Evolutionary conservation across 2,797 vertebrate species (phyloP).

Genomic region (Hoplostethus mediterraneus): DNA sequence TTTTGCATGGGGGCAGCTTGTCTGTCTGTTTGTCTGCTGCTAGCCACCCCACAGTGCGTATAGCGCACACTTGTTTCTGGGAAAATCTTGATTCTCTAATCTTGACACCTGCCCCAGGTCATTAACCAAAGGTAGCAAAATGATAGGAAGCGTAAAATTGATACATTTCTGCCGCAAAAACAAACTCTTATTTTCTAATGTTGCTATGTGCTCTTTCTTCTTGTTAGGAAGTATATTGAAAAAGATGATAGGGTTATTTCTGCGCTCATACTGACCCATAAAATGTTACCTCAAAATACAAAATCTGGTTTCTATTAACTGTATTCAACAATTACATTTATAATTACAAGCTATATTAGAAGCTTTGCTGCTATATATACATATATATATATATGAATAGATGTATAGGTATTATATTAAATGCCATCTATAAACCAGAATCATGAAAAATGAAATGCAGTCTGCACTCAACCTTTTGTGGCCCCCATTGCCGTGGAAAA

Average conservation of each 20-base stretch:
- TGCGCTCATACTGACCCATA: constrained; percentile 94
- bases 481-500: constrained; percentile 88
- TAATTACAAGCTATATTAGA: constrained; percentile 97
- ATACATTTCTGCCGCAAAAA: constrained; percentile 90
- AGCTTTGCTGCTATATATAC: constrained; percentile 98
- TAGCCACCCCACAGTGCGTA: constrained; percentile 87
- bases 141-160: constrained; percentile 88
- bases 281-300: constrained; percentile 94
- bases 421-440: constrained; percentile 94
- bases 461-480: constrained; percentile 83
- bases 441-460: constrained; percentile 93
- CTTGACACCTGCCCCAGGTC: constrained; percentile 92
- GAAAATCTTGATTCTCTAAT: constrained; percentile 91
- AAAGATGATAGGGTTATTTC: constrained; percentile 88
- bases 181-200: constrained; percentile 88
- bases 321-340: constrained; percentile 89
- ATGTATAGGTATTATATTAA: constrained; percentile 93
- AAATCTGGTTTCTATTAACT: constrained; percentile 93
- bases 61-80: constrained; percentile 95
- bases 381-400: constrained; percentile 73
- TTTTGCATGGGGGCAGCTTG: constrained; percentile 95
- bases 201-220: constrained; percentile 92
- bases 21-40: constrained; percentile 89
- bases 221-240: constrained; percentile 80
- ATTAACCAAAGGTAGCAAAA: constrained; percentile 98